Evolutionary conservation across 2,888 invertebrate species (phyloP), one percentile per base, ranked within the genome.

Genomic region (Caradrina kadenii): DNA sequence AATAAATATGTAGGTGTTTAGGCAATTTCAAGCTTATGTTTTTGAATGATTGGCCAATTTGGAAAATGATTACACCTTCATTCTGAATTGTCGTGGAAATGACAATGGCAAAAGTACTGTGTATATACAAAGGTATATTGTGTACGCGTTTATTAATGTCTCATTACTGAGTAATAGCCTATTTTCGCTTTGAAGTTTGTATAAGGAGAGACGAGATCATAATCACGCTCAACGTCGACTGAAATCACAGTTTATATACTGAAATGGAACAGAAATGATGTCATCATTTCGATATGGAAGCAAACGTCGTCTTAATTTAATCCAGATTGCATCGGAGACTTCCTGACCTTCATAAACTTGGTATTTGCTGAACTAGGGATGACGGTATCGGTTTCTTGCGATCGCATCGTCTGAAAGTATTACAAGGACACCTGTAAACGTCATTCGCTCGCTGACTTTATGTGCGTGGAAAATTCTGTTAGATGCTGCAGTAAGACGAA

Each of bases 171-270:
- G 52, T 52, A 26, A 62, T 65, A 68, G 76, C 69, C 58, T 70
- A 64, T 66, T 73, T 66, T 49, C 56, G 54, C 71, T 80, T 81
- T 77, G 81, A 81, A 69, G 71, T 81, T 71, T 69, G 60, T 65
- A 69, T 53, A 69, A 60, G 49, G 63, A 55, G 65, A 55, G 53
- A 65, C 39, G 50, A 8, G 55, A 69, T 59, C 58, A 63, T 71
- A 80, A 80, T 83, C 70, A 71, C 35, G 54, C 50, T 64, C 53
- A 66, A 71, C 45, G 48, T 63, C 56, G 61, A 61, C 55, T 56
- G 52, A 59, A 49, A 76, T 73, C 48, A 68, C 54, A 42, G 26
- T 19, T 39, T 39, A 50, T 48, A 50, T 50, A 31, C 52, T 59
- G 50, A 62, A 58, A 35, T 55, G 31, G 45, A 48, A 48, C 15